Evolutionary conservation across 2,888 invertebrate species (phyloP), one percentile per base, ranked within the genome.

Genomic region (Stegophylla sp.): DNA sequence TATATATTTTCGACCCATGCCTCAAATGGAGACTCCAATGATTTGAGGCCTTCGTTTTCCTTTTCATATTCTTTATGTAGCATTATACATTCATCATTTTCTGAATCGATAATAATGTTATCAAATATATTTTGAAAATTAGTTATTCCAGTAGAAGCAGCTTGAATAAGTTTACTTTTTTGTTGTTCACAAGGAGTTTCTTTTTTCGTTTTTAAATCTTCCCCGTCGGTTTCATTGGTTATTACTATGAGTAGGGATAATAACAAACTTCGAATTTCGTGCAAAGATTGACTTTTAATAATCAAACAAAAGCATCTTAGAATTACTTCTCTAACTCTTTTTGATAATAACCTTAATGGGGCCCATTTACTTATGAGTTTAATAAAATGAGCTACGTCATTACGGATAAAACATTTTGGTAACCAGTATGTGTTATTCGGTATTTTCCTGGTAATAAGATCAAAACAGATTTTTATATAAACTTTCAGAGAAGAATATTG

Each of bases 401-500:
- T 26, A 20, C 17, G 41, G 1, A 66, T 20, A 43, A 43, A 43
- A 20, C 43, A 43, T 23, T 43, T 3, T 26, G 66, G 66, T 23
- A 66, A 10, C 66, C 66, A 66, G 7, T 15, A 41, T 4, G 66
- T 43, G 43, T 43, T n/a, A 0, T 17, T 61, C 7, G 61, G 28
- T 28, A 61, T 1, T 17, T 17, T 61, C 5, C 28, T 28, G 17
- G 1, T 61, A 34, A 59, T 12, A 23, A 59, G 12, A 59, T 26
- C 26, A 20, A 23, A 15, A 23, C 20, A 59, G 12, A 59, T 13
- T 10, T 20, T 20, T 59, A 59, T 5, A 59, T 59, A 59, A 26
- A 23, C 59, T 13, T 59, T 15, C 3, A 59, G 77, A 53, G 20
- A 72, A 82, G 59, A 82, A 9, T 51, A 67, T 67, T 28, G 34